Evolutionary conservation across 2,797 vertebrate species (phyloP).

Genomic region (Halcyon badia): DNA sequence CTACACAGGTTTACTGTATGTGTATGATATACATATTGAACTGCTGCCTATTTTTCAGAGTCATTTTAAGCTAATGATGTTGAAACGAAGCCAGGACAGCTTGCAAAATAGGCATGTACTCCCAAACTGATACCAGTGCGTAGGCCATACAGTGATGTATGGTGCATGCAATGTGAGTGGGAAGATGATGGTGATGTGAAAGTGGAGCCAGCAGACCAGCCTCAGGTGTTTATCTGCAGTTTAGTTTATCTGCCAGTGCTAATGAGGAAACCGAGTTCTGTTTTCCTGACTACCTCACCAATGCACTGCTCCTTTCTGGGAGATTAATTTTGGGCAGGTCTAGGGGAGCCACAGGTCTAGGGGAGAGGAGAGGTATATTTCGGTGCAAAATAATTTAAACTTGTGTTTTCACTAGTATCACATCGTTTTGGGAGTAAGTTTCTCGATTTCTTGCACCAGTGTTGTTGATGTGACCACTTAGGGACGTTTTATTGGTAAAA

Average conservation of each 20-base stretch:
- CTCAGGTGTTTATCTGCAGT: not conserved
- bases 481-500: not conserved
- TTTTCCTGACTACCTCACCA: not conserved
- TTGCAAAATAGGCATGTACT: not conserved
- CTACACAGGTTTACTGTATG: not conserved
- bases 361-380: not conserved
- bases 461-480: not conserved
- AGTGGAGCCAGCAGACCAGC: not conserved
- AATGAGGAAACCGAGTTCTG: not conserved
- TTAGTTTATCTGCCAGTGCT: not conserved
- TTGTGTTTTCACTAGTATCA: not conserved
- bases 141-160: not conserved
- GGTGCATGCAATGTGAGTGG: not conserved
- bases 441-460: not conserved
- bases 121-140: not conserved
- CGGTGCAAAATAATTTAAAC: rapidly evolving
- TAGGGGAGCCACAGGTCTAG: rapidly evolving
- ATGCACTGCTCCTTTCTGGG: not conserved
- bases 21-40: not conserved
- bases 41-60: not conserved
- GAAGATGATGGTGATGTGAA: not conserved
- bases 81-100: not conserved
- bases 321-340: not conserved
- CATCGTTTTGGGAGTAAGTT: not conserved
- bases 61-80: slow-evolving; percentile 44